A percentile compares a stretch with the other conserved stretches of the same genome.
phyloP scores from a whole-genome alignment of 2,797 vertebrate genomes.

The Vultur gryphus region DNA sequence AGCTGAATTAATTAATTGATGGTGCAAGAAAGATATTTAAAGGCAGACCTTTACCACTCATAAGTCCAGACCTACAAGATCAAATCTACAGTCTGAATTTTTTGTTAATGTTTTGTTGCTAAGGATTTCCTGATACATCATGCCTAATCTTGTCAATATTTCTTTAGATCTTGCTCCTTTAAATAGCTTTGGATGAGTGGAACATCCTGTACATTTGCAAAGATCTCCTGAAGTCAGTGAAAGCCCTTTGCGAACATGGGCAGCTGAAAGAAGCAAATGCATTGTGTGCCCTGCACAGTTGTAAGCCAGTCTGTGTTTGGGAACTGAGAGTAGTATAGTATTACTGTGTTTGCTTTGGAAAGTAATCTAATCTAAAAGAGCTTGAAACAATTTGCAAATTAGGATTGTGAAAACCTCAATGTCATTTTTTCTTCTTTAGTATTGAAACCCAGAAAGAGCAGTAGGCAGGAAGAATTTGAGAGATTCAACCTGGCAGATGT shows the following conservation, averaged over 20 bases:
- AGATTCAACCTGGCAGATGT: not conserved
- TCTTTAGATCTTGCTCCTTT: not conserved
- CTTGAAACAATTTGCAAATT: not conserved
- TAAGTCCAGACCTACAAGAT: not conserved
- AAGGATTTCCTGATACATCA: not conserved
- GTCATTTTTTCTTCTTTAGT: not conserved
- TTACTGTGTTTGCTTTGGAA: not conserved
- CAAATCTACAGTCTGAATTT: not conserved
- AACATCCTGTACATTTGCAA: not conserved
- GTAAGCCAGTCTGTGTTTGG: not conserved
- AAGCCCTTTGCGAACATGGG: not conserved
- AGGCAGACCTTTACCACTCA: not conserved
- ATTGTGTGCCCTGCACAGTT: not conserved
- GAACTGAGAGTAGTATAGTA: not conserved
- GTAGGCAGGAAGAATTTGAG: not conserved
- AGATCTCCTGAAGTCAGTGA: not conserved
- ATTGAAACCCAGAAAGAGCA: not conserved
- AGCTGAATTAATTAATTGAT: conserved; percentile 17
- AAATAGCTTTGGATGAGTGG: not conserved
- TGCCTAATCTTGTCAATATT: not conserved
- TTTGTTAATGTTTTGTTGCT: not conserved
- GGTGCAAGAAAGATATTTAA: not conserved
- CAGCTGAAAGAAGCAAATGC: not conserved
- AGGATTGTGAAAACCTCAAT: not conserved
- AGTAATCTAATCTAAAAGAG: not conserved